Percentiles rank a stretch among this genome's conserved stretches.
phyloP scores from a whole-genome alignment of 1,140 invertebrate species.

The Micrasema longulum region DNA sequence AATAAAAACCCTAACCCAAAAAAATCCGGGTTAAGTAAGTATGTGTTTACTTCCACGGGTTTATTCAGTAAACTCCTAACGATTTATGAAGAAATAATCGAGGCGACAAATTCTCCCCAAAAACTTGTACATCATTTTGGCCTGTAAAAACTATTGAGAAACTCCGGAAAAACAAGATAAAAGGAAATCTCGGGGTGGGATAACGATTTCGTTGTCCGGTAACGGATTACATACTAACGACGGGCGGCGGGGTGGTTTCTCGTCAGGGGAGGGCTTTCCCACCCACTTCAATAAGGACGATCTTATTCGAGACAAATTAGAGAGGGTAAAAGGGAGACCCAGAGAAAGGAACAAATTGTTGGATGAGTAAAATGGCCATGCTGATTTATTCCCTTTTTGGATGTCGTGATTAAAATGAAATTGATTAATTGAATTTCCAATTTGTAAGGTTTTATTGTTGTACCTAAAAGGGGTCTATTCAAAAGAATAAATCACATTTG shows the following conservation, averaged over 20 bases:
- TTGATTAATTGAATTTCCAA: slow-evolving; percentile 18
- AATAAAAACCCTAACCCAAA: no score
- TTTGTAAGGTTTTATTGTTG: slow-evolving; percentile 29
- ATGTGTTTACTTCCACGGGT: not conserved
- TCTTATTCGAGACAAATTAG: slow-evolving; percentile 37
- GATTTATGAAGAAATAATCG: not conserved
- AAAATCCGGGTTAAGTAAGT: no score
- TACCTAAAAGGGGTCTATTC: slow-evolving; percentile 2
- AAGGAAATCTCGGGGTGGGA: slow-evolving; percentile 17
- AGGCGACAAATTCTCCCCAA: no score
- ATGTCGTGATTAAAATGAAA: slow-evolving; percentile 20
- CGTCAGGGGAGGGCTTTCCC: not conserved
- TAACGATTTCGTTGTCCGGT: slow-evolving; percentile 36
- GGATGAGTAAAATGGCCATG: slow-evolving; percentile 1
- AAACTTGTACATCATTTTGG: no score
- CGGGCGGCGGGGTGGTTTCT: not conserved
- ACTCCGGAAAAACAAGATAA: slow-evolving; percentile 1
- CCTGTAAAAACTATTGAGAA: slow-evolving; percentile 8
- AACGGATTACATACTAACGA: slow-evolving; percentile 36
- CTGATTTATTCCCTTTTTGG: slow-evolving; percentile 26
- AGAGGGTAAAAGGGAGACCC: slow-evolving; percentile 14
- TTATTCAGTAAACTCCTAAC: not conserved
- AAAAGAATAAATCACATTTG: no score
- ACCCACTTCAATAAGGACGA: slow-evolving; percentile 30
- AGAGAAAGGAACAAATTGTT: not conserved